Conservation (phyloP, 2,113 vertebrate genomes). For the Periophthalmodon schlosseri region DNA sequence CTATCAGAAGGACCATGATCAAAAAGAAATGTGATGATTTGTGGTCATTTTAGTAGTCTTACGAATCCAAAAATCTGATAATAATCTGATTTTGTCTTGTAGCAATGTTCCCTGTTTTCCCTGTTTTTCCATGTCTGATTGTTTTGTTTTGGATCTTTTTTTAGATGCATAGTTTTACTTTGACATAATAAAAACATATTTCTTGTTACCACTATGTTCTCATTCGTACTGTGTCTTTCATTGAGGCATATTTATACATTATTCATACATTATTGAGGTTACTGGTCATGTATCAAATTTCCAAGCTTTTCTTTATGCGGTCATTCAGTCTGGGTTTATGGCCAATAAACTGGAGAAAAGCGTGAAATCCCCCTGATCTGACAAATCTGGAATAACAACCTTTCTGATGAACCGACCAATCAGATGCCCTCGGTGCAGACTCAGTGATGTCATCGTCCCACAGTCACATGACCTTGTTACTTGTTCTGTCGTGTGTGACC, state of each 20-base stretch:
- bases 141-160: too few relatives aligned
- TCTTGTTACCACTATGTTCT: neutral
- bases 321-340: constrained; percentile 2
- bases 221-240: neutral
- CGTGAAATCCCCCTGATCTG: constrained; percentile 14
- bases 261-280: constrained; percentile 4
- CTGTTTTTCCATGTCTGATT: too few relatives aligned
- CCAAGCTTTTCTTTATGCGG: neutral
- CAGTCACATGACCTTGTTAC: constrained; percentile 13
- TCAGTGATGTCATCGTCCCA: constrained; percentile 37
- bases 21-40: too few relatives aligned
- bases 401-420: constrained; percentile 22
- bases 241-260: neutral
- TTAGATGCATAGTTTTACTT: too few relatives aligned
- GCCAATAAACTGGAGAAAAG: constrained; percentile 8
- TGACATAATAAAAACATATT: too few relatives aligned
- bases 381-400: constrained; percentile 9
- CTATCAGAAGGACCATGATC: too few relatives aligned
- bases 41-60: too few relatives aligned
- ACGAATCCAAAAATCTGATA: too few relatives aligned
- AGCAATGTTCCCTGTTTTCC: too few relatives aligned
- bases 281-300: constrained; percentile 18
- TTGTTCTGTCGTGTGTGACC: constrained; percentile 25
- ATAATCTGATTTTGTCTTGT: too few relatives aligned
- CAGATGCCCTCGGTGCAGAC: constrained; percentile 6